Evolutionary conservation across 2,113 vertebrate species (phyloP).

Genomic region (Serranochromis macrocephalus): DNA sequence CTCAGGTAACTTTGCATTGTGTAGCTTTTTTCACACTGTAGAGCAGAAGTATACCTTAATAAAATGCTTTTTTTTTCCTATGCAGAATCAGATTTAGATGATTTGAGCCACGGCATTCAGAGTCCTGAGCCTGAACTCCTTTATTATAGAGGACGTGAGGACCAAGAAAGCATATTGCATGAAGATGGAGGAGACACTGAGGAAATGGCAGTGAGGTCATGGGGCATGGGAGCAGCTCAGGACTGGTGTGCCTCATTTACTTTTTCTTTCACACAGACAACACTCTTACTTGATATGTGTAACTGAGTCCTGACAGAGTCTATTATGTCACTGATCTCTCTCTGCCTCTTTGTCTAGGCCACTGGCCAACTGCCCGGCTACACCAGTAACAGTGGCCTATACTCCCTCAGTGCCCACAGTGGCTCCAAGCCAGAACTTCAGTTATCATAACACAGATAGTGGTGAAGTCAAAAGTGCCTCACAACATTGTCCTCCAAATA

Average conservation of each 20-base stretch:
- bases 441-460: conserved; percentile 35
- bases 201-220: background rate
- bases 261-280: background rate
- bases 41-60: background rate
- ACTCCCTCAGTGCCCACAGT: background rate
- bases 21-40: background rate
- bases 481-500: background rate
- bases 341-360: conserved; percentile 3
- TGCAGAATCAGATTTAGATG: conserved; percentile 1
- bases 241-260: background rate
- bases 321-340: background rate
- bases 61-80: background rate
- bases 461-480: background rate
- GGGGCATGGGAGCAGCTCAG: background rate
- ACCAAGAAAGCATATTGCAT: background rate
- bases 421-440: conserved; percentile 2
- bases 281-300: background rate
- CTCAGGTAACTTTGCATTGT: conserved; percentile 21
- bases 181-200: background rate
- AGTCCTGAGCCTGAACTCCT: conserved; percentile 29
- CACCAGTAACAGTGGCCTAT: background rate
- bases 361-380: background rate
- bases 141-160: conserved; percentile 1
- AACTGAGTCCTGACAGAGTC: background rate
- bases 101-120: background rate